These are phyloP conservation scores for Helicoverpa assulta DNA, from an alignment of 2,888 invertebrate species.

Conservation along the genomic window DNA sequence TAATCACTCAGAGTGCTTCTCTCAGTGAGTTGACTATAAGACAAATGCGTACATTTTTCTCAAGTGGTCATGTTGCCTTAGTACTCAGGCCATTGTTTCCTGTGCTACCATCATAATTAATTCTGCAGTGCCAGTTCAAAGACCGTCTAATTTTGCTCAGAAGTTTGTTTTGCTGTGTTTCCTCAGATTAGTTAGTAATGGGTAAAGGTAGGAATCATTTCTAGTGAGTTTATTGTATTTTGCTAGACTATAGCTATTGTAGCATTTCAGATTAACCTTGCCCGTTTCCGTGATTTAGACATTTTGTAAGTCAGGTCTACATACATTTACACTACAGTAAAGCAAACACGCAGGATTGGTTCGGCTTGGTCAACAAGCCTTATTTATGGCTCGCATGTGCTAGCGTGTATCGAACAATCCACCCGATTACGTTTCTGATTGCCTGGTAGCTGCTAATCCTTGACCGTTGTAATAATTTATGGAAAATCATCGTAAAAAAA, in stretches of 20 bases:
- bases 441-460: constrained; percentile 43
- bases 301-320: constrained; percentile 22
- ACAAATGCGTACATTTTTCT: constrained; percentile 66
- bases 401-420: constrained; percentile 45
- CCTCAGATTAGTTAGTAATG: background rate
- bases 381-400: constrained; percentile 50
- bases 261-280: no score
- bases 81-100: constrained; percentile 52
- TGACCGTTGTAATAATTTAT: constrained; percentile 26
- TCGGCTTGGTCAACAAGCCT: constrained; percentile 48
- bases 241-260: no score
- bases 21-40: constrained; percentile 48
- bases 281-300: background rate
- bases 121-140: constrained; percentile 39
- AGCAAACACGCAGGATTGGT: constrained; percentile 38
- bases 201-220: background rate
- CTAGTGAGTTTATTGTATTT: no score
- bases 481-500: background rate
- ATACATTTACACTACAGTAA: constrained; percentile 24
- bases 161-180: constrained; percentile 1
- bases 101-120: constrained; percentile 52
- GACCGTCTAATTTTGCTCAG: constrained; percentile 26
- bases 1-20: constrained; percentile 61
- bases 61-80: constrained; percentile 54
- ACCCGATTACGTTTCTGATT: constrained; percentile 49